Evolutionary conservation across 2,888 invertebrate genomes (phyloP), one percentile per base, ranked within the genome.

Genomic region (Acronicta psi): DNA sequence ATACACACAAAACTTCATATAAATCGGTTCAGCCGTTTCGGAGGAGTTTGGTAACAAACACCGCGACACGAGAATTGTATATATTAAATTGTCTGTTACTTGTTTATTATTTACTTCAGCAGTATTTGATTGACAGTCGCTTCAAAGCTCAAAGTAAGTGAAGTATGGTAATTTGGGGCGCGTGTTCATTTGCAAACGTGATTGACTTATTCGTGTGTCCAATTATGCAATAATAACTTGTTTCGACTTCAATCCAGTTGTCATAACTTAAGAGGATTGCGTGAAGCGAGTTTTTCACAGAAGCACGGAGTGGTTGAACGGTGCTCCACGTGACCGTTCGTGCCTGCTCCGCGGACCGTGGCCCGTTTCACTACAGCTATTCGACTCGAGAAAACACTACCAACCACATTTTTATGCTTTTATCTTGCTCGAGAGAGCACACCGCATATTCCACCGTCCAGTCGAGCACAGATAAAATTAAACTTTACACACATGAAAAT

Each of bases 281-380:
- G 69, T 75, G 69, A 59, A 71, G 50, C 23, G 11, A 69, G 67
- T 61, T 72, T 72, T 66, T 63, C 56, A 57, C 55, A 59, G 51
- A 55, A 59, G 56, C 40, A 42, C 42, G 38, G 38, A 59, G 60
- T 65, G 70, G 67, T 79, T 79, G 78, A 81, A 77, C 73, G 75
- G 58, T 64, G 70, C 31, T 59, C 63, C 64, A 59, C 53, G 65
- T 73, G 57, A 67, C 68, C 69, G 68, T 83, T 82, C 81, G 85
- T 84, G 87, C 81, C 70, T 84, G 90, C 82, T 81, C 85, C 76
- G 56, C 79, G 69, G 81, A 92, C 82, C 92, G 91, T 91, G 77
- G 71, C 83, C 84, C 90, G 92, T 94, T 94, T 94, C 93, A 93
- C 93, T 91, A 85, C 85, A 93, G 93, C 87, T 93, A 93, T 93